Percentiles rank a stretch among this genome's conserved stretches.
phyloP scores from a whole-genome alignment of 2,888 invertebrate species.

The Magallana nippona region DNA sequence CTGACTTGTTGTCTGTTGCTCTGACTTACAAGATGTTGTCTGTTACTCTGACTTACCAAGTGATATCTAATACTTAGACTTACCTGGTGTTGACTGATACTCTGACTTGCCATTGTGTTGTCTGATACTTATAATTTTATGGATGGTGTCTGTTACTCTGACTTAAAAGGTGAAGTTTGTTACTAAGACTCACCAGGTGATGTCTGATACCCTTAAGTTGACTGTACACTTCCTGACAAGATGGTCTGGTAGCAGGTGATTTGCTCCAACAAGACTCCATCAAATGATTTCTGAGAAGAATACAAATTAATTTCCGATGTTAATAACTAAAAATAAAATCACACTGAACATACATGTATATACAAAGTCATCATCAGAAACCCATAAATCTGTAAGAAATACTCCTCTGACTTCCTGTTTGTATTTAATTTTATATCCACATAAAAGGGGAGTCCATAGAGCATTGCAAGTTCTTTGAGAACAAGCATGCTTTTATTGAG shows the following conservation, averaged over 20 bases:
- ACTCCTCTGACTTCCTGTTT: too few species aligned
- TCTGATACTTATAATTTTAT: background rate
- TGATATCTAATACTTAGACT: background rate
- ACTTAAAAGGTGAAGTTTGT: background rate
- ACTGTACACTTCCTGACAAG: slow-evolving; percentile 42
- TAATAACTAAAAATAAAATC: background rate
- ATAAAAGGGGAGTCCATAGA: too few species aligned
- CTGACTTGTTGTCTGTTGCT: too few species aligned
- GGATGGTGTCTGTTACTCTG: too few species aligned
- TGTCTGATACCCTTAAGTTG: slow-evolving; percentile 17
- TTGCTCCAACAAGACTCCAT: slow-evolving; percentile 63
- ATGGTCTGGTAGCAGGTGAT: slow-evolving; percentile 54
- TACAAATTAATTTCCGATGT: background rate
- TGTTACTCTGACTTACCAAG: background rate
- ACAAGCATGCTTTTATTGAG: too few species aligned
- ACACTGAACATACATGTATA: background rate
- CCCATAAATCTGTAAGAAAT: too few species aligned
- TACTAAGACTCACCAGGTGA: background rate
- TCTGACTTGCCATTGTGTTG: background rate
- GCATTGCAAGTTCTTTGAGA: too few species aligned
- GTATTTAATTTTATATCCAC: too few species aligned
- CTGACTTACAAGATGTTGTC: too few species aligned
- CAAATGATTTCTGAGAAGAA: slow-evolving; percentile 52
- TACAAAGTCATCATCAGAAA: too few species aligned
- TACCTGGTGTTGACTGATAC: background rate